Conservation (phyloP, 1,140 invertebrate genomes). For the Ceratina calcarata region DNA sequence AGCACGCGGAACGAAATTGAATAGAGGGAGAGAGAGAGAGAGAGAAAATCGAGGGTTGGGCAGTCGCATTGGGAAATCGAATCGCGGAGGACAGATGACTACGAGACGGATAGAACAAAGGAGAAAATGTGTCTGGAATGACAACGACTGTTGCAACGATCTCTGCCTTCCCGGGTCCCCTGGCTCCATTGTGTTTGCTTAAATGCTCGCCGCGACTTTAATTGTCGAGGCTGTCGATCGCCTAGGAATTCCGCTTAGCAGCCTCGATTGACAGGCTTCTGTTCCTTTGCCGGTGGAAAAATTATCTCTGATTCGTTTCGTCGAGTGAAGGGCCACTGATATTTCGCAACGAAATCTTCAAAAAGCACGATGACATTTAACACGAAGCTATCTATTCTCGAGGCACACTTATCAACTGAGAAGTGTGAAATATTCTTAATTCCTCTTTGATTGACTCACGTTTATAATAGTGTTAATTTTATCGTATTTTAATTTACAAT, state of each 20-base stretch:
- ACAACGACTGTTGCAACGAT: conserved; percentile 57
- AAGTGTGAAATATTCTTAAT: no score
- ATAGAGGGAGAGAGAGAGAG: not conserved
- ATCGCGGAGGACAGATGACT: conserved; percentile 52
- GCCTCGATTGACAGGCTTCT: conserved; percentile 25
- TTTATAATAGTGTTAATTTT: no score
- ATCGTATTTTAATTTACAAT: no score
- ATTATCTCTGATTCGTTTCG: not conserved
- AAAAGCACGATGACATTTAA: no score
- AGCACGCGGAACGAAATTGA: not conserved
- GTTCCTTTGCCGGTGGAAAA: not conserved
- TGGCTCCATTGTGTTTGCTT: conserved; percentile 53
- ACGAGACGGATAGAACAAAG: conserved; percentile 61
- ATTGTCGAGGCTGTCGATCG: conserved; percentile 43
- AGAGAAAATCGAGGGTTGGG: conserved; percentile 58
- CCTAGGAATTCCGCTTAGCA: conserved; percentile 24
- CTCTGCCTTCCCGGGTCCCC: not conserved
- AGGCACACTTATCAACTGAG: no score
- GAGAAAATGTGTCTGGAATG: conserved; percentile 59
- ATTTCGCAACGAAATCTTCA: no score
- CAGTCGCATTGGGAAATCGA: conserved; percentile 58
- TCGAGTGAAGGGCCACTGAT: no score
- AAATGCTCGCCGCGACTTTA: conserved; percentile 45
- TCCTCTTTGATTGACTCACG: no score
- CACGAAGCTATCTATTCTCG: no score